Percentiles rank a stretch among this genome's conserved stretches.
These are phyloP conservation scores for Tetramorium simillimum DNA, from an alignment of 1,140 invertebrate species.

Conservation along the genomic window DNA sequence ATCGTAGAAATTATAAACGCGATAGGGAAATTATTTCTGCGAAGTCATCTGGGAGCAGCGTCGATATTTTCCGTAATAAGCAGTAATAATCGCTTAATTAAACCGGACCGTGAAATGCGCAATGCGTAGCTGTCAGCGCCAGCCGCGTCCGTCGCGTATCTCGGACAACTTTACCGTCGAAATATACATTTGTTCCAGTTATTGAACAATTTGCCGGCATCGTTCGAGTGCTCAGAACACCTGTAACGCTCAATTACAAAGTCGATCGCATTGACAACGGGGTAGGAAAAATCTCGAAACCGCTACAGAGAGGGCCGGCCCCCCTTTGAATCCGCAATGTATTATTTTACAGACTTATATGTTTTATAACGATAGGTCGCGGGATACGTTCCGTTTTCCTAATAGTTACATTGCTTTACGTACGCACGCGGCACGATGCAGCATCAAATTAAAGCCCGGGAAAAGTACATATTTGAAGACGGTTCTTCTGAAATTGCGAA, in stretches of 20 bases:
- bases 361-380: conserved; percentile 8
- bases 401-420: background rate
- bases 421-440: background rate
- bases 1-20: conserved; percentile 60
- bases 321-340: conserved; percentile 40
- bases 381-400: conserved; percentile 4
- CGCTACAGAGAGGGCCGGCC: background rate
- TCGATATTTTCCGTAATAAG: conserved; percentile 75
- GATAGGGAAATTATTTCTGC: conserved; percentile 52
- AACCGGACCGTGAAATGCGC: conserved; percentile 77
- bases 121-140: conserved; percentile 79
- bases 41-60: conserved; percentile 15
- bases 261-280: conserved; percentile 64
- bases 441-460: conserved; percentile 37
- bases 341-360: conserved; percentile 53
- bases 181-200: conserved; percentile 79
- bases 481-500: conserved; percentile 55
- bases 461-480: conserved; percentile 50
- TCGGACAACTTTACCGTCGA: conserved; percentile 76
- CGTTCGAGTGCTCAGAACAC: conserved; percentile 74
- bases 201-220: conserved; percentile 77
- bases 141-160: conserved; percentile 76
- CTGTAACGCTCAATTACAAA: conserved; percentile 79
- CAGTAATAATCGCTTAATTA: conserved; percentile 82
- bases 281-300: conserved; percentile 60